These are phyloP conservation scores for Myiagra hebetior DNA, from an alignment of 2,113 vertebrate species.

Conservation along the genomic window DNA sequence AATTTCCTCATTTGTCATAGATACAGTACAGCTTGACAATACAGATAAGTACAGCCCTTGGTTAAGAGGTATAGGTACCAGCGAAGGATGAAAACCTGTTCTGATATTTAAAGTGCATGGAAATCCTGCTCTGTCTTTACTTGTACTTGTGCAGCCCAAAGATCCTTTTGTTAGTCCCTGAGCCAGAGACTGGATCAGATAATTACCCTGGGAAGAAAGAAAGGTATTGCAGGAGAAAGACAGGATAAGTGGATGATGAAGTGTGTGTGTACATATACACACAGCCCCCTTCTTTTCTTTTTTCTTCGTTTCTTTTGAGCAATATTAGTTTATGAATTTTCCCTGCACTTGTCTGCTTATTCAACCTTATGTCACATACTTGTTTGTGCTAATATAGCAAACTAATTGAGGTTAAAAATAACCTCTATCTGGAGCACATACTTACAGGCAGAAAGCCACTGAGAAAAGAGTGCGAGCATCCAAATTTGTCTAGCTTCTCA, in stretches of 20 bases:
- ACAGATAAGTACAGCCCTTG: neutral
- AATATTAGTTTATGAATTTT: neutral
- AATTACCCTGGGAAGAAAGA: neutral
- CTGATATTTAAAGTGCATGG: neutral
- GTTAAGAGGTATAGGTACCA: neutral
- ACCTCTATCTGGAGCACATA: neutral
- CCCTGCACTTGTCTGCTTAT: neutral
- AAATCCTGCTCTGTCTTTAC: neutral
- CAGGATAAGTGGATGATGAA: neutral
- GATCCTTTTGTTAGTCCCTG: neutral
- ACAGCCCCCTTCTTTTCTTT: fast-evolving
- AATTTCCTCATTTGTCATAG: neutral
- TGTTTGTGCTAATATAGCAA: neutral
- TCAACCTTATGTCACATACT: neutral
- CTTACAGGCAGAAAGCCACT: neutral
- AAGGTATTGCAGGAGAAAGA: neutral
- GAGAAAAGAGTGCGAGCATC: neutral
- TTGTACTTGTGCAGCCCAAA: neutral
- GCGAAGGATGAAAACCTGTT: neutral
- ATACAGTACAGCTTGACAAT: neutral
- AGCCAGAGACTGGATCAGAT: neutral
- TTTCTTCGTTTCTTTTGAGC: neutral
- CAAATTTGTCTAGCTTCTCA: neutral
- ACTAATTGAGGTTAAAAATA: neutral
- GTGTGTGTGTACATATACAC: neutral